Base-by-base conservation (phyloP, 2,888 invertebrate species). In the Pachydiplax longipennis region DNA sequence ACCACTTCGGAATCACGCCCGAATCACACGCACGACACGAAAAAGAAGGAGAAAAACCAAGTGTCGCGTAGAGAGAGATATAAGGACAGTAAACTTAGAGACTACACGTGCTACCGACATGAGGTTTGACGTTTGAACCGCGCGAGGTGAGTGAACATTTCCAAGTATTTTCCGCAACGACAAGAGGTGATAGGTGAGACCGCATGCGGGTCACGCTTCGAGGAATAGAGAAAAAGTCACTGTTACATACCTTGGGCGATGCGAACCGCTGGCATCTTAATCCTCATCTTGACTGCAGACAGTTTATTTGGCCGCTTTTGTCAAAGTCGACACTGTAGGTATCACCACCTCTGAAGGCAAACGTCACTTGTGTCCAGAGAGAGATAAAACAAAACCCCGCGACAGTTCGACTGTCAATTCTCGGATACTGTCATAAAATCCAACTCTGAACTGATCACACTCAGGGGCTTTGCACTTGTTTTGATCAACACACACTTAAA, bases 221-320 rank as follows among this genome's bases (percentile, higher is more conserved):
- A 37, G 65, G 22, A 61, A 87, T 61, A 6, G 18, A 35, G 35
- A 87, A 35, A 40, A 37, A 8, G 37, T 61, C 87, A 61, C 65
- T 91, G 61, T 90, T 90, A 94, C 96, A 96, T 95, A 98, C 98
- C 98, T 98, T 98, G 98, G 95, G 98, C 98, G 96, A 98, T 98
- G 95, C 98, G 97, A 95, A 98, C 98, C 95, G 98, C 98, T 95
- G 98, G 98, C 98, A 98, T 98, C 96, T 98, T 98, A 96, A 98
- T 98, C 97, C 98, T 97, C 98, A 98, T 98, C 96, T 97, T 98
- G 97, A 91, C 92, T 91, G 58, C 22, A 37, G 61, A 61, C 87
- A 87, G 87, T 25, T 87, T 73, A 73, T 91, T 61, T 80, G 90
- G 91, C 61, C 61, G 87, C 58, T 87, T 61, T 65, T 87, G 37